Base-by-base conservation (phyloP, 2,888 invertebrate genomes). In the Drosophila subquinaria region DNA sequence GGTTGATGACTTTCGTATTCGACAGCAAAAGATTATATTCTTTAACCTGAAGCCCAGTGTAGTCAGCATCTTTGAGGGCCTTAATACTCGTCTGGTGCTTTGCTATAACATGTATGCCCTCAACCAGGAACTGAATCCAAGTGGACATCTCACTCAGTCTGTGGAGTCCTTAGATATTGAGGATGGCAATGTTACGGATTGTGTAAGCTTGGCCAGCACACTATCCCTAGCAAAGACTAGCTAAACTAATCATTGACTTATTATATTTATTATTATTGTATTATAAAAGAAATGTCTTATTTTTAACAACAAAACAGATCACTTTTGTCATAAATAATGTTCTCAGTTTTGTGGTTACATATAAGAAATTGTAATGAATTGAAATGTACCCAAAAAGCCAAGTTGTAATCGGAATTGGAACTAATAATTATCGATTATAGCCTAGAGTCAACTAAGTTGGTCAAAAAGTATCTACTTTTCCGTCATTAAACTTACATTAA, bases 41-140 rank as follows among this genome's bases (percentile, higher is more conserved):
- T 97, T 95, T 92, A 97, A 97, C 91, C 94, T 97, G 11, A 97
- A 97, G 91, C 96, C 97, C 0, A 96, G 96, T 83, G 96, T 97
- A 56, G 95, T 96, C 89, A 95, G 95, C 36, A 95, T 97, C 23
- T 96, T 97, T 90, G 96, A 96, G 91, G 97, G 96, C 0, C 40
- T 92, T 0, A 76, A 90, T 33, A 90, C 91, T 0, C 83, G 90
- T 2, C 69, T 92, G 10, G 76, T 82, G 6, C 69, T 92, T 15
- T 92, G 92, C 48, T 92, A 92, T 17, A 92, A 91, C 45, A 83
- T 79, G 17, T 66, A 89, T 11, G 87, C 90, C 0, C 70, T 92
- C 4, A 82, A 63, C 36, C 71, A 73, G 42, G 90, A 88, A 35
- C 69, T 88, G 0, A 56, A 40, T n/a, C 17, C 69, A 0, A 48